Base-by-base conservation (phyloP, 2,888 invertebrate genomes). In the Pachydiplax longipennis region DNA sequence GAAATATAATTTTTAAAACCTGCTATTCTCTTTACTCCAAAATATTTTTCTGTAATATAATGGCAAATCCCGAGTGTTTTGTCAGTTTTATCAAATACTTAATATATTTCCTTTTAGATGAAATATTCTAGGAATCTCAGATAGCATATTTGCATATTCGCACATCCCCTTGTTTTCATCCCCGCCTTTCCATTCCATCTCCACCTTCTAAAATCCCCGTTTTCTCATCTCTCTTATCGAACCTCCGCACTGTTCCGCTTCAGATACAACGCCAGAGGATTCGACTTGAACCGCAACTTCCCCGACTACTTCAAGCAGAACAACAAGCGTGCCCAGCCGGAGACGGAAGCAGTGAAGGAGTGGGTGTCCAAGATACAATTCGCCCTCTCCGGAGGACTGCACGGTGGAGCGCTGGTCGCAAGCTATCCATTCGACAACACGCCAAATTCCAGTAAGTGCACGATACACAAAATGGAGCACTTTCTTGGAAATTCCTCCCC, bases 381-480 rank as follows among this genome's bases (percentile, higher is more conserved):
- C 93, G 98, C 99, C 18, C 95, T 99, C 58, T 99, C 99, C 0
- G 99, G 98, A 82, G 98, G 98, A 92, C 95, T 99, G 90, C 99
- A 99, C 94, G 99, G 99, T 0, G 99, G 99, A 81, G 98, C 98
- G 0, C 95, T 99, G 91, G 99, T 99, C 22, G 99, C 98, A 81
- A 99, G 98, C 93, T 99, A 99, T 94, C 99, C 99, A 0, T 99
- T 97, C 94, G 99, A 99, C 94, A 99, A 98, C 94, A 98, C 98
- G 6, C 98, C 98, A 35, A 98, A 97, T 95, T 97, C 98, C 94
- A 97, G 98, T 98, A 97, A 97, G 97, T 95, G 93, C 93, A 90
- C 92, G 37, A 37, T 37, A 37, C 37, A 37, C 5, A 48, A 48
- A 48, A 13, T 48, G 12, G 48, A 13, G 37, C 37, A 37, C 37